Conservation (phyloP, 1,140 invertebrate species). For the Anthonomus grandis region DNA sequence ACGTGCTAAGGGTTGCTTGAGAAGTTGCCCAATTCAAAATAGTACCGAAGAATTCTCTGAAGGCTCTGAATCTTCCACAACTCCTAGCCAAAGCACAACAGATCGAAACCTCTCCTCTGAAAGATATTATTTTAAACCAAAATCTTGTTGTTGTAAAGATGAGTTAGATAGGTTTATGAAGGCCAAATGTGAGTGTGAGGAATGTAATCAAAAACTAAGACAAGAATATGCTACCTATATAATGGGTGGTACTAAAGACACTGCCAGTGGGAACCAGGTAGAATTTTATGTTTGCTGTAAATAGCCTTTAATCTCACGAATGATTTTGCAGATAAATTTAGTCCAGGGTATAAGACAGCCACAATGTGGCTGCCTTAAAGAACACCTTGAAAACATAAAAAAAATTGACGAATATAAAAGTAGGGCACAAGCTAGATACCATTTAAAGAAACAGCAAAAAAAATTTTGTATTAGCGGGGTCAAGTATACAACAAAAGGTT, state of each 20-base stretch:
- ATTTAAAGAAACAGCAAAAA: slow-evolving; percentile 14
- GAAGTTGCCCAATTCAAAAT: too few species aligned
- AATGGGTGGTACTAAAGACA: slow-evolving; percentile 8
- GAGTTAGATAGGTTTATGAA: slow-evolving; percentile 24
- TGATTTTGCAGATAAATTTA: slow-evolving; percentile 13
- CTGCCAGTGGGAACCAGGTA: slow-evolving; percentile 15
- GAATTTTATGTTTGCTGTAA: not conserved
- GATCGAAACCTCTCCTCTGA: too few species aligned
- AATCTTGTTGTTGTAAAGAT: slow-evolving; percentile 26
- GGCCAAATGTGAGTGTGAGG: slow-evolving; percentile 25
- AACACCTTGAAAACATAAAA: slow-evolving; percentile 21
- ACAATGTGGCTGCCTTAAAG: slow-evolving; percentile 23
- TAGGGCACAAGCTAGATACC: slow-evolving; percentile 15
- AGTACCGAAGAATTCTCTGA: too few species aligned
- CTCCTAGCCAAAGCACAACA: too few species aligned
- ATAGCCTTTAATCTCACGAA: not conserved
- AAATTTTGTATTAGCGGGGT: slow-evolving; percentile 25
- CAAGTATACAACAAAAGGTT: slow-evolving; percentile 15
- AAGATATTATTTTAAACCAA: too few species aligned
- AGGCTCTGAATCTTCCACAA: too few species aligned
- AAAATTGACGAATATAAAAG: slow-evolving; percentile 27
- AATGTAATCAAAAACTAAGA: slow-evolving; percentile 21
- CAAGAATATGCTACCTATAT: slow-evolving; percentile 15
- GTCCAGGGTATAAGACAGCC: slow-evolving; percentile 20
- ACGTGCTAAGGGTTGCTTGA: too few species aligned